phyloP scores from a whole-genome alignment of 1,140 invertebrate genomes.

The Pachyrhynchus sulphureomaculatus region DNA sequence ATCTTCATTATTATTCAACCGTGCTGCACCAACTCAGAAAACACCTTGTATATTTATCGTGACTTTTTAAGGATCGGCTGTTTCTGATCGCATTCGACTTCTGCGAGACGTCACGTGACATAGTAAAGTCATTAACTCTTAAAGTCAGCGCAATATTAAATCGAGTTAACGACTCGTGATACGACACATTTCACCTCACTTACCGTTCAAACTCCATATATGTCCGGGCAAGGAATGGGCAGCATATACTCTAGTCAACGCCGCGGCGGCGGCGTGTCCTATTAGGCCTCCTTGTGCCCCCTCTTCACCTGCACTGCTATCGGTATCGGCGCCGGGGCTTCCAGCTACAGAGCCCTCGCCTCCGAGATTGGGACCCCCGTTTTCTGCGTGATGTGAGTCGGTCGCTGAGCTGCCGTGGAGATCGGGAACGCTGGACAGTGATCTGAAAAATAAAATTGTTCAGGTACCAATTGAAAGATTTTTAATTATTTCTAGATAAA shows the following conservation, averaged over 20 bases:
- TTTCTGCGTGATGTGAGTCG: conserved; percentile 14
- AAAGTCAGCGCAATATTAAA: no score
- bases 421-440: conserved; percentile 80
- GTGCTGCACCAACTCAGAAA: no score
- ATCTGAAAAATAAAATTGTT: conserved; percentile 45
- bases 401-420: conserved; percentile 59
- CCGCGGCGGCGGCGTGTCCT: conserved; percentile 54
- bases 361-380: conserved; percentile 18
- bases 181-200: no score
- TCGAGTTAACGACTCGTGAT: no score
- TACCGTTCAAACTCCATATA: conserved; percentile 88
- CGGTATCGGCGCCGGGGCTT: conserved; percentile 58
- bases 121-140: no score
- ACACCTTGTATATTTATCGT: no score
- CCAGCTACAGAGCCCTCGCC: conserved; percentile 59
- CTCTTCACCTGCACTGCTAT: conserved; percentile 62
- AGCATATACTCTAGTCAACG: conserved; percentile 78
- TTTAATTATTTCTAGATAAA: no score
- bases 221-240: conserved; percentile 87
- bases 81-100: no score
- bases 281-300: conserved; percentile 52
- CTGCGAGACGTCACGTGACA: no score
- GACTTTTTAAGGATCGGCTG: no score
- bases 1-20: no score
- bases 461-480: no score